Evolutionary conservation across 2,888 invertebrate genomes (phyloP).

Genomic region (Rhingia campestris): DNA sequence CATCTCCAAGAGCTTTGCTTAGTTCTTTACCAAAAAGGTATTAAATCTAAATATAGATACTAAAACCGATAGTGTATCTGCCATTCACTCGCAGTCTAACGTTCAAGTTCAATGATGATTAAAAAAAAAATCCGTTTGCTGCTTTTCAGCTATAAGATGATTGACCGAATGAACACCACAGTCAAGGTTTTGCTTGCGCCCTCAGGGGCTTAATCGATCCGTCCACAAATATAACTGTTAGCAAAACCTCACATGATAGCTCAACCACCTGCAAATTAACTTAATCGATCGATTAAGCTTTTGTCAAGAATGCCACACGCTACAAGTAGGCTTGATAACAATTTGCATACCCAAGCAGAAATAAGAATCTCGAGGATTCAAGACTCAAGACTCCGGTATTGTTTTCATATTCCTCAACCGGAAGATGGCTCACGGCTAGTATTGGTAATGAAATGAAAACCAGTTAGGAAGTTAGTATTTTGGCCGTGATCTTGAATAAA

Average conservation of each 20-base stretch:
- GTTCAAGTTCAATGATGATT: conserved; percentile 63
- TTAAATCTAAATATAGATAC: too few relatives aligned
- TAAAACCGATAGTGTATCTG: too few relatives aligned
- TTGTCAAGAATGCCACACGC: neutral
- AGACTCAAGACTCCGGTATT: conserved; percentile 19
- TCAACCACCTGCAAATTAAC: neutral
- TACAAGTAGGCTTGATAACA: too few relatives aligned
- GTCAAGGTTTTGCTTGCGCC: conserved; percentile 17
- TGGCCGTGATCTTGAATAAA: conserved; percentile 52
- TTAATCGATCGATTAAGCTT: neutral
- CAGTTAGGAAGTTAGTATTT: conserved; percentile 39
- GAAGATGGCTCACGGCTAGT: conserved; percentile 43
- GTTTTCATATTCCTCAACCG: conserved; percentile 48
- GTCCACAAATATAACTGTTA: too few relatives aligned
- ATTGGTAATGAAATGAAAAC: conserved; percentile 22
- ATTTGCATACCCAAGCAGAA: too few relatives aligned
- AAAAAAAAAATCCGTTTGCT: neutral
- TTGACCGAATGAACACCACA: conserved; percentile 15
- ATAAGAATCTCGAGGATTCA: conserved; percentile 29
- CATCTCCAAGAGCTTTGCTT: too few relatives aligned
- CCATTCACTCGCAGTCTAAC: neutral
- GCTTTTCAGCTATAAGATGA: neutral
- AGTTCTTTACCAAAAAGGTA: too few relatives aligned
- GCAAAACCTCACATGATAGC: neutral
- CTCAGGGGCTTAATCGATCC: neutral